phyloP scores from a whole-genome alignment of 2,113 vertebrate species.

The Xiphorhynchus elegans region DNA sequence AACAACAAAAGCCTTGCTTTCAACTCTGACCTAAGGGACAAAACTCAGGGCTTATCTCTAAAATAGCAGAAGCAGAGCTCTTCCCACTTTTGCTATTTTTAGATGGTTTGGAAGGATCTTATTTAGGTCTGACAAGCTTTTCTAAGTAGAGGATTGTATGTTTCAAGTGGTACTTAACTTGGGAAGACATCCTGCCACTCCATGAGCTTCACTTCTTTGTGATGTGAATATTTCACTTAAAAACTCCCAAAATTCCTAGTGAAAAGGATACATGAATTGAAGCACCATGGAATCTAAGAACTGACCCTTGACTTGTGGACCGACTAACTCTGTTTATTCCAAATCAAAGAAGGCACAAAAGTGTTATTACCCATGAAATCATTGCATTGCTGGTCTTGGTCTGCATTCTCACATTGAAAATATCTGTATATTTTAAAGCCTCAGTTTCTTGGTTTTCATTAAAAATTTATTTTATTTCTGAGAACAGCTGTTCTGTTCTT shows the following conservation, averaged over 20 bases:
- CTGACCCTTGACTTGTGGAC: neutral
- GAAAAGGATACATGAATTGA: neutral
- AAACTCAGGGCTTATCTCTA: neutral
- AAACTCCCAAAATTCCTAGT: neutral
- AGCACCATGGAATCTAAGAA: neutral
- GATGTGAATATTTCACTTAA: neutral
- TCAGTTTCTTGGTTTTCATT: neutral
- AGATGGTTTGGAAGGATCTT: neutral
- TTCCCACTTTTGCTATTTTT: neutral
- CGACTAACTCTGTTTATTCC: neutral
- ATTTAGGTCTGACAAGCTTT: neutral
- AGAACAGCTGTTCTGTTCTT: neutral
- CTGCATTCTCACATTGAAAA: neutral
- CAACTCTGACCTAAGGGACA: neutral
- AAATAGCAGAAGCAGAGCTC: neutral
- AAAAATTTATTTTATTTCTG: neutral
- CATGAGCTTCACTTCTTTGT: neutral
- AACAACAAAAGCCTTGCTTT: neutral
- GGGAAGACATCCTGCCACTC: neutral
- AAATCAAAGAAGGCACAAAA: neutral
- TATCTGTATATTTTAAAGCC: neutral
- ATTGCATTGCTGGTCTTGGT: neutral
- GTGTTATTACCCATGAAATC: neutral
- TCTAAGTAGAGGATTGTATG: neutral
- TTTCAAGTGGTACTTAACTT: neutral